Evolutionary conservation across 2,113 vertebrate species (phyloP).

Genomic region (Sorex araneus): DNA sequence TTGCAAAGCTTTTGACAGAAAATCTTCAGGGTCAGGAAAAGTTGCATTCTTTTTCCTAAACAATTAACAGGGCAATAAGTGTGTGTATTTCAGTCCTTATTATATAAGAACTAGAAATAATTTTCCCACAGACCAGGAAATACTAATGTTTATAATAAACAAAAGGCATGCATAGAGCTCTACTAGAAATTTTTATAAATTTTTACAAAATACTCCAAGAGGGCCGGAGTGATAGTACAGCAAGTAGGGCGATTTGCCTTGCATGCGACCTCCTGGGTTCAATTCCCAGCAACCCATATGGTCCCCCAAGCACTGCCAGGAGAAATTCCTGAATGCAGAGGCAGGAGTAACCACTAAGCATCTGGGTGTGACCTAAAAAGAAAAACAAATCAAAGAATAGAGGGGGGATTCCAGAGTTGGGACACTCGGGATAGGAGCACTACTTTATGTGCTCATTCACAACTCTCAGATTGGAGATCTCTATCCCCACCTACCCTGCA

Average conservation of each 20-base stretch:
- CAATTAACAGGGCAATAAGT: too few relatives aligned
- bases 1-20: background rate
- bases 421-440: background rate
- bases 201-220: constrained; percentile 2
- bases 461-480: background rate
- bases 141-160: background rate
- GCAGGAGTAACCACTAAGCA: too few relatives aligned
- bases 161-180: background rate
- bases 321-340: too few relatives aligned
- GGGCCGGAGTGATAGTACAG: background rate
- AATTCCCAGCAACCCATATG: too few relatives aligned
- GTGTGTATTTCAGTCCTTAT: background rate
- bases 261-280: too few relatives aligned
- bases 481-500: background rate
- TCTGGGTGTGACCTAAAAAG: too few relatives aligned
- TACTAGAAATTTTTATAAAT: background rate
- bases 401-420: background rate
- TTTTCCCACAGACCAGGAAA: background rate
- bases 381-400: too few relatives aligned
- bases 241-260: too few relatives aligned
- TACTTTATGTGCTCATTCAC: background rate
- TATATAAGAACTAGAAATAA: background rate
- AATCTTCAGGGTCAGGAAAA: background rate
- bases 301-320: too few relatives aligned
- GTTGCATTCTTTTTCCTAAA: constrained; percentile 15